Percentiles rank a stretch among this genome's conserved stretches.
Conservation (phyloP, 2,113 vertebrate genomes). For the Sylvia atricapilla region DNA sequence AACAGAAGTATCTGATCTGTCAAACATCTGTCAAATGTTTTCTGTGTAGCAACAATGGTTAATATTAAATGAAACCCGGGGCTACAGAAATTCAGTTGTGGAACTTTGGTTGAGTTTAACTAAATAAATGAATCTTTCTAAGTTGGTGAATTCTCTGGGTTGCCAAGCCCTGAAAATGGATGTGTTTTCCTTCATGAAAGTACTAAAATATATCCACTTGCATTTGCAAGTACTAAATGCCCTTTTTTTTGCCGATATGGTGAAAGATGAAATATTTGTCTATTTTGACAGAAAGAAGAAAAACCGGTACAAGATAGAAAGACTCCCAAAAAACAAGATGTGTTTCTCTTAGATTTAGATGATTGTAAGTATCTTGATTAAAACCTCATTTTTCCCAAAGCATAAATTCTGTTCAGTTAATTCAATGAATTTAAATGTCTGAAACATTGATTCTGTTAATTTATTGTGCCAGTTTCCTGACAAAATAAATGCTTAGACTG, state of each 20-base stretch:
- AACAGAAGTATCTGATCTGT: background rate
- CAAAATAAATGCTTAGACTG: background rate
- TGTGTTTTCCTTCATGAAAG: background rate
- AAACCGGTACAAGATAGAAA: conserved; percentile 51
- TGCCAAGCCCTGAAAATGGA: background rate
- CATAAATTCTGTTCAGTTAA: background rate
- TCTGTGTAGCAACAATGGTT: background rate
- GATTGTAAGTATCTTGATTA: conserved; percentile 85
- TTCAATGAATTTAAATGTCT: background rate
- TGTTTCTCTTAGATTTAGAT: conserved; percentile 90
- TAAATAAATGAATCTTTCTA: background rate
- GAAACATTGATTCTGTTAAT: background rate
- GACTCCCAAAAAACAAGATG: conserved; percentile 68
- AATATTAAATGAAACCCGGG: background rate
- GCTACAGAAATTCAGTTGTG: background rate
- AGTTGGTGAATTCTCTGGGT: background rate
- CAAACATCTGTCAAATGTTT: background rate
- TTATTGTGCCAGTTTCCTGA: background rate
- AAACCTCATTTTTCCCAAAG: background rate
- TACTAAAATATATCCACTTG: background rate
- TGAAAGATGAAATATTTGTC: background rate
- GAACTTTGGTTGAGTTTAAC: background rate
- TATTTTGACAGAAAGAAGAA: conserved; percentile 79
- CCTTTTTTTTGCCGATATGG: background rate
- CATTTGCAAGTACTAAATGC: background rate